Percentiles rank a stretch among this genome's conserved stretches.
phyloP scores from a whole-genome alignment of 1,140 invertebrate species.

The Hyphantria cunea region DNA sequence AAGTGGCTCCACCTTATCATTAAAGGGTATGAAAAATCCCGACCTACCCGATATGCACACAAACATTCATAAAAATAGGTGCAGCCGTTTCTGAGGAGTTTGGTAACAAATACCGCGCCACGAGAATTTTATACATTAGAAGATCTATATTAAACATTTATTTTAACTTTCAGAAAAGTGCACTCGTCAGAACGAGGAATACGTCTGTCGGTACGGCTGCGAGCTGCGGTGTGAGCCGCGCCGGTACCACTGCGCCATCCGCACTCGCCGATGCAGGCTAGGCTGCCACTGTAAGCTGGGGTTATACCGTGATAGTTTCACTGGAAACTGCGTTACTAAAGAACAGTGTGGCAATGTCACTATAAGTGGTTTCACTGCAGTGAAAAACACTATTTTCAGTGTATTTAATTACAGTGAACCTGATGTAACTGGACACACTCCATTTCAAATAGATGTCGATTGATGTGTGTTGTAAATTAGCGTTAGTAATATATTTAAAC shows the following conservation, averaged over 20 bases:
- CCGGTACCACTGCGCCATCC: constrained; percentile 25
- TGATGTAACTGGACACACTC: too few species aligned
- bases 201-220: constrained; percentile 58
- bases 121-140: too few species aligned
- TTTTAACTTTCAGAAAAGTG: constrained; percentile 63
- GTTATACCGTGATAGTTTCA: constrained; percentile 33
- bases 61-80: too few species aligned
- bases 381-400: background rate
- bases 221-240: constrained; percentile 49
- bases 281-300: constrained; percentile 59
- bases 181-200: constrained; percentile 50
- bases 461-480: too few species aligned
- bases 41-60: too few species aligned
- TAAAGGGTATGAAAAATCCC: too few species aligned
- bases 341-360: constrained; percentile 14
- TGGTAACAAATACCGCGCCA: too few species aligned
- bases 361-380: background rate
- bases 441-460: too few species aligned
- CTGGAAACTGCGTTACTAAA: constrained; percentile 42
- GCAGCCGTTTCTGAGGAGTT: too few species aligned
- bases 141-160: too few species aligned
- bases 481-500: too few species aligned
- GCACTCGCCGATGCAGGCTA: constrained; percentile 47
- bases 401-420: background rate
- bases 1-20: too few species aligned